Base-by-base conservation (phyloP, 2,113 vertebrate species). In the Oceanodroma tethys region DNA sequence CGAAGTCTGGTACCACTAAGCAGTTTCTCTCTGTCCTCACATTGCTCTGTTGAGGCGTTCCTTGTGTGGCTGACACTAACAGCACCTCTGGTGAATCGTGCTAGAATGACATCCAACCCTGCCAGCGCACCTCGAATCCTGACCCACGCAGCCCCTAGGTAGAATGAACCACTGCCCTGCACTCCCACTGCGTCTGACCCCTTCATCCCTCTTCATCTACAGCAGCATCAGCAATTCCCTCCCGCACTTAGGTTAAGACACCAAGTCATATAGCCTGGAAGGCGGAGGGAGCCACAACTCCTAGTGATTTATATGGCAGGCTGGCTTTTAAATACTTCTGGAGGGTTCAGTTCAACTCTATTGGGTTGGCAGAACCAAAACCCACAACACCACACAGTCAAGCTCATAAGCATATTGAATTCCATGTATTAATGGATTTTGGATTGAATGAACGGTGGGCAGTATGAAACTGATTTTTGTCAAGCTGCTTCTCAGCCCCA, bases 241-340 rank as follows among this genome's bases (percentile, higher is more conserved):
- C 45, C 7, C 38, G 6, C 19, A 5, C n/a, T 25, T 12, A 5
- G 14, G 55, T 25, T 53, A 59, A 40, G 50, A 23, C 38, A 32
- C 4, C 7, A 6, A 43, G 47, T 20, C 2, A 2, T 12, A 12
- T 2, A 26, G 40, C 13, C 48, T 1, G 0, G 34, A 58, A 53
- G 18, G 21, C 16, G 32, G 34, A 63, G 71, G 23, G 11, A 5
- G 7, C 25, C 20, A 45, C 48, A 11, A 0, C 10, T 55, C 67
- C 56, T 10, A 14, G 3, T 2, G 34, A 13, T 45, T 32, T 42
- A 26, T 9, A 10, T 1, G 10, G 38, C 20, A n/a, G 17, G 5
- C 3, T 71, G 15, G 14, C 23, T 85, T 66, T 43, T 12, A 18
- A 63, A 36, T 23, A 11, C 27, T 43, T 34, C n/a, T 5, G 15